A percentile compares a stretch with the other conserved stretches of the same genome.
Conservation (phyloP, 2,888 invertebrate genomes). For the Watsonalla cultraria region DNA sequence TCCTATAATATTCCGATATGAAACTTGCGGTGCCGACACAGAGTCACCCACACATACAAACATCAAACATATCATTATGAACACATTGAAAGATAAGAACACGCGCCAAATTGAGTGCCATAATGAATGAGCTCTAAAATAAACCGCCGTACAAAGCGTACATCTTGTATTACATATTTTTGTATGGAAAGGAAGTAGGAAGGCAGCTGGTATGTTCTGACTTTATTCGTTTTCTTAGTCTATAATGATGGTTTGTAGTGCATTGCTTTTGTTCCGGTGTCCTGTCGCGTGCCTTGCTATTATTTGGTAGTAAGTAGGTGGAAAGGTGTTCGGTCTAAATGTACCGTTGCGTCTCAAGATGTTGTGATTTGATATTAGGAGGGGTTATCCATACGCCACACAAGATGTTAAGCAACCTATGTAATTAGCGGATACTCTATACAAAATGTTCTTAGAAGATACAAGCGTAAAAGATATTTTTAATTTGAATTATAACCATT, state of each 20-base stretch:
- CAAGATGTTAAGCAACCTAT: conserved; percentile 16
- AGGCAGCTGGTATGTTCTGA: conserved; percentile 60
- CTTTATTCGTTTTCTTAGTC: conserved; percentile 66
- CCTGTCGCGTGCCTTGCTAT: conserved; percentile 70
- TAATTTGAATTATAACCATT: too few relatives aligned
- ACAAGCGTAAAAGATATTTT: too few relatives aligned
- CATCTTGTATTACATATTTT: conserved; percentile 74
- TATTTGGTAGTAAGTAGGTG: conserved; percentile 64
- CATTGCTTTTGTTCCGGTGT: conserved; percentile 64
- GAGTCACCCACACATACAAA: conserved; percentile 31
- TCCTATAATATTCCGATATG: too few relatives aligned
- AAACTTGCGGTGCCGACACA: too few relatives aligned
- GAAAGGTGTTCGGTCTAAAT: conserved; percentile 67
- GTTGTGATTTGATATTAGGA: conserved; percentile 52
- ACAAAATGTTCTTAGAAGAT: too few relatives aligned
- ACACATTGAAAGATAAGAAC: conserved; percentile 64
- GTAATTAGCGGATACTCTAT: conserved; percentile 17
- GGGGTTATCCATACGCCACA: conserved; percentile 20
- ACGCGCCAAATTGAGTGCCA: conserved; percentile 71
- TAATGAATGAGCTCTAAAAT: conserved; percentile 73
- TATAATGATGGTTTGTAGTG: conserved; percentile 74
- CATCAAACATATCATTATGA: conserved; percentile 23
- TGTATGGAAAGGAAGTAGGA: conserved; percentile 73
- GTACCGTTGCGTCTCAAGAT: conserved; percentile 67
- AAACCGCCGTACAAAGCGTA: conserved; percentile 57